Evolutionary conservation across 2,797 vertebrate species (phyloP).

Genomic region (Streptopelia turtur): DNA sequence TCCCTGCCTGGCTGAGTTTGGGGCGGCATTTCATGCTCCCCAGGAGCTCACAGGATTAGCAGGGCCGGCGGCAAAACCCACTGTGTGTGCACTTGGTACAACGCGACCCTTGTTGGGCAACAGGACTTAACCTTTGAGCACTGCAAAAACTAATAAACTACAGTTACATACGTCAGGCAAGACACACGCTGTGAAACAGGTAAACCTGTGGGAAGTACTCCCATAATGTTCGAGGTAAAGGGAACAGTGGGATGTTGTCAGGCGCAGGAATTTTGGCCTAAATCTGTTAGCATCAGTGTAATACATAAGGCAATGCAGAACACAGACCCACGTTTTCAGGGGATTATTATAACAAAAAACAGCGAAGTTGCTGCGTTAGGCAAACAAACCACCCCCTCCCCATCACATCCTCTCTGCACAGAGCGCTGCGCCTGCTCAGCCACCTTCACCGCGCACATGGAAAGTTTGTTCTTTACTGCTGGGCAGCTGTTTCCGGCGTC

Average conservation of each 20-base stretch:
- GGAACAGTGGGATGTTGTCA: background rate
- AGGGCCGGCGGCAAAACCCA: background rate
- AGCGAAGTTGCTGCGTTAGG: background rate
- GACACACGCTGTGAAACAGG: background rate
- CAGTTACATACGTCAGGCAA: background rate
- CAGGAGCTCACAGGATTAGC: background rate
- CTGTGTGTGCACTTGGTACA: fast-evolving
- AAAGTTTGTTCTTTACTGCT: background rate
- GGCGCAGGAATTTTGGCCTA: background rate
- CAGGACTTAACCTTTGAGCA: constrained; percentile 2
- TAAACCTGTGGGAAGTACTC: background rate
- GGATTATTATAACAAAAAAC: background rate
- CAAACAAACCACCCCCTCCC: constrained; percentile 19
- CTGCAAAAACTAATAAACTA: background rate
- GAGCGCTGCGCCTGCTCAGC: background rate
- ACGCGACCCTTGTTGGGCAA: fast-evolving
- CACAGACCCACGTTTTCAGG: background rate
- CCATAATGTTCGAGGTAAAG: background rate
- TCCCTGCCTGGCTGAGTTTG: background rate
- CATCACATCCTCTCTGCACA: constrained; percentile 6
- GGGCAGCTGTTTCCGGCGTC: constrained; percentile 48
- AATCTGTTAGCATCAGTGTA: background rate
- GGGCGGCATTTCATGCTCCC: fast-evolving
- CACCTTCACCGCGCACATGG: background rate
- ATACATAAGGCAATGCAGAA: background rate